phyloP scores from a whole-genome alignment of 1,140 invertebrate species.

The Drosophila willistoni region DNA sequence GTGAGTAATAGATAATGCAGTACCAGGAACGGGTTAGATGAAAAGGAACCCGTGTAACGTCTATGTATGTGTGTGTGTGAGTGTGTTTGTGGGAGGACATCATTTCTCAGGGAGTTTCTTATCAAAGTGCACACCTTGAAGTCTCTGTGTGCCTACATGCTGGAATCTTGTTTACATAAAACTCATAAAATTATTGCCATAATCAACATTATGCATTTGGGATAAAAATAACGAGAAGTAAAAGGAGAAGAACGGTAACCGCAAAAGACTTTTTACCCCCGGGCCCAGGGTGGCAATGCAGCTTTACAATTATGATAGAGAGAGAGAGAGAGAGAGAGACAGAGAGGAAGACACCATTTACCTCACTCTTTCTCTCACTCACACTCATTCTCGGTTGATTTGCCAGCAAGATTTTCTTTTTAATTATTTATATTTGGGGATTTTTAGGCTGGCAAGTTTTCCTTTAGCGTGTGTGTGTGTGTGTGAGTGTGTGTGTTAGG shows the following conservation, averaged over 20 bases:
- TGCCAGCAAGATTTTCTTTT: conserved; percentile 79
- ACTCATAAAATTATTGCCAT: conserved; percentile 83
- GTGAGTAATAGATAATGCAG: background rate
- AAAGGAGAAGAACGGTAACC: conserved; percentile 26
- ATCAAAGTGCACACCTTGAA: conserved; percentile 62
- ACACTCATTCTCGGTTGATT: conserved; percentile 60
- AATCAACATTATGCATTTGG: conserved; percentile 83
- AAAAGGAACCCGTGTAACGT: background rate
- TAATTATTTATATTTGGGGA: conserved; percentile 81
- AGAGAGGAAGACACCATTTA: background rate
- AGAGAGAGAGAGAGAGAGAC: background rate
- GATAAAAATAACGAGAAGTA: conserved; percentile 51
- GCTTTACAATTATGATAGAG: conserved; percentile 63
- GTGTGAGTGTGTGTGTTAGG: conserved; percentile 37
- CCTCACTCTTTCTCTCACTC: conserved; percentile 25
- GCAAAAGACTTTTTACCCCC: conserved; percentile 52
- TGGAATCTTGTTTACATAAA: conserved; percentile 72
- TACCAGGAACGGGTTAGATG: background rate
- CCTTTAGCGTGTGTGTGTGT: conserved; percentile 9
- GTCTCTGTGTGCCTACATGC: conserved; percentile 18
- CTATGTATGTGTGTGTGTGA: background rate
- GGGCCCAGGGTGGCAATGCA: background rate
- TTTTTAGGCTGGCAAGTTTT: conserved; percentile 71
- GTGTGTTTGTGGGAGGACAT: background rate
- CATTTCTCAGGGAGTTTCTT: conserved; percentile 23